phyloP scores from a whole-genome alignment of 2,113 vertebrate genomes.

The Myrmecophaga tridactyla region DNA sequence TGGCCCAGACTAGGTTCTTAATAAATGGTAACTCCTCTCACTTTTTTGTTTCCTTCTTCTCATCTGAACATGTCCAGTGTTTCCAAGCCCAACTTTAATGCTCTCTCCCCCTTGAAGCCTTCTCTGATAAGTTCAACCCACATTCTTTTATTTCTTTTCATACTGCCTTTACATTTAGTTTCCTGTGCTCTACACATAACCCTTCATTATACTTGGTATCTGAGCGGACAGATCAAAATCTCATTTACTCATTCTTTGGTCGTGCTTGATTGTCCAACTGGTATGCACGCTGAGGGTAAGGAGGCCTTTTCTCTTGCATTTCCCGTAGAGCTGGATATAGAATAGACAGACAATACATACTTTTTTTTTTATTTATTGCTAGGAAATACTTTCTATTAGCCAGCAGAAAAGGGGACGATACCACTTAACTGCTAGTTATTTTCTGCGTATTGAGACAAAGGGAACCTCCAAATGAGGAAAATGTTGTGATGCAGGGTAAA shows the following conservation, averaged over 20 bases:
- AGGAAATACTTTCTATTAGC: neutral
- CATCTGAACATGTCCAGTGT: slow-evolving; percentile 11
- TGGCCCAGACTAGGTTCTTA: neutral
- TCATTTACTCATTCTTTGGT: neutral
- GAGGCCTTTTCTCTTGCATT: neutral
- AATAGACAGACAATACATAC: neutral
- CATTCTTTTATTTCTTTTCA: slow-evolving; percentile 33
- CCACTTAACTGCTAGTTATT: neutral
- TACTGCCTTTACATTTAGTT: slow-evolving; percentile 31
- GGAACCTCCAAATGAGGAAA: neutral
- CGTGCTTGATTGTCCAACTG: neutral
- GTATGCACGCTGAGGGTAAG: neutral
- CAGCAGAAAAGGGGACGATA: neutral
- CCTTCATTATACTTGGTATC: slow-evolving; percentile 18
- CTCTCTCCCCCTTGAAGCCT: slow-evolving; percentile 5
- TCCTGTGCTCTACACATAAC: slow-evolving; percentile 5
- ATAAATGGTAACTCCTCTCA: slow-evolving; percentile 2
- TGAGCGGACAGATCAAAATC: slow-evolving; percentile 18
- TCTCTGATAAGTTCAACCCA: neutral
- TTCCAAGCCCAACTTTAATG: slow-evolving; percentile 42
- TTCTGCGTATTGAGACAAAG: neutral
- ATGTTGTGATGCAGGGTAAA: neutral
- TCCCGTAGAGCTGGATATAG: neutral
- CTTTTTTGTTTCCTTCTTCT: slow-evolving; percentile 36
- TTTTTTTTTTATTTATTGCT: neutral